A percentile compares a stretch with the other conserved stretches of the same genome.
phyloP scores from a whole-genome alignment of 2,113 vertebrate species.

The Bos javanicus region DNA sequence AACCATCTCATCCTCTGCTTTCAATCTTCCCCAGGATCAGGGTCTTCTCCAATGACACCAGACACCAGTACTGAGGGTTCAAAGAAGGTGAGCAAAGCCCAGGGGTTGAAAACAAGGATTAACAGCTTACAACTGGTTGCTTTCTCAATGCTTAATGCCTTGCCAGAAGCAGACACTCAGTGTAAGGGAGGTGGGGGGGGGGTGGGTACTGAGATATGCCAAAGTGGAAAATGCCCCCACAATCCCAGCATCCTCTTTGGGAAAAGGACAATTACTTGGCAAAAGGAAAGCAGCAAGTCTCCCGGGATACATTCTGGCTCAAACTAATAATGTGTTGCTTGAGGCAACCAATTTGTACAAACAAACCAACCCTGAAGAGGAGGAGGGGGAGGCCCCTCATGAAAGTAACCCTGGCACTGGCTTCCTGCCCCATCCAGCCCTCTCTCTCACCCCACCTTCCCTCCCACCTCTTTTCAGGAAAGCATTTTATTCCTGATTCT shows the following conservation, averaged over 20 bases:
- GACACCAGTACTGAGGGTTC: background rate
- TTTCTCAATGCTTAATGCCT: background rate
- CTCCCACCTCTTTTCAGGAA: constrained; percentile 33
- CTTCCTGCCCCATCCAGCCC: background rate
- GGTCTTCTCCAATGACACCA: background rate
- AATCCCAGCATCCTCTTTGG: constrained; percentile 39
- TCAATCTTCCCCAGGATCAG: background rate
- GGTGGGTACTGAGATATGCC: background rate
- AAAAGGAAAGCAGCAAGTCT: constrained; percentile 71
- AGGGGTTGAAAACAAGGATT: background rate
- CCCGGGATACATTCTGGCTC: constrained; percentile 76
- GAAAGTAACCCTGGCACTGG: constrained; percentile 46
- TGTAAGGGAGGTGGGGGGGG: background rate
- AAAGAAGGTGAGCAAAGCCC: background rate
- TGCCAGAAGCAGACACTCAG: background rate
- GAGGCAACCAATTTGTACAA: constrained; percentile 78
- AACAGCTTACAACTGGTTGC: background rate
- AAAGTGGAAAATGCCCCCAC: constrained; percentile 59
- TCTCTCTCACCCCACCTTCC: background rate
- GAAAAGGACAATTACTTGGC: constrained; percentile 65
- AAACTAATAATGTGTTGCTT: constrained; percentile 76
- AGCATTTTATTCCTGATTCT: constrained; percentile 59
- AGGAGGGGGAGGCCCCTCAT: constrained; percentile 26
- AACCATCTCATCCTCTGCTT: background rate
- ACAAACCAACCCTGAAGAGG: constrained; percentile 61